Evolutionary conservation across 2,888 invertebrate genomes (phyloP).

Genomic region (Chelonus formosanus): DNA sequence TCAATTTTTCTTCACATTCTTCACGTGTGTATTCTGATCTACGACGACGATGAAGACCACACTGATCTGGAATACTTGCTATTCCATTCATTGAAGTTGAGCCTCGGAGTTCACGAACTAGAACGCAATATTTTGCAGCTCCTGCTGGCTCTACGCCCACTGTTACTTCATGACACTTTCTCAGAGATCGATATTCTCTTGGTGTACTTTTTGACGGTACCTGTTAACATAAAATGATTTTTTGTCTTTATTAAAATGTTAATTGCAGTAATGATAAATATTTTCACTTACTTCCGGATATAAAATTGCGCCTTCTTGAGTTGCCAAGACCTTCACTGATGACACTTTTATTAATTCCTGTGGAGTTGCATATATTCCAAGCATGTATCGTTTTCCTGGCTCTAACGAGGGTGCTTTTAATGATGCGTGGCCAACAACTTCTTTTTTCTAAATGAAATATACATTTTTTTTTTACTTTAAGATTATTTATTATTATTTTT

Average conservation of each 20-base stretch:
- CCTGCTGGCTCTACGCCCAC: conserved; percentile 56
- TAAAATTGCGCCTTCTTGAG: conserved; percentile 50
- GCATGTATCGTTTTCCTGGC: conserved; percentile 57
- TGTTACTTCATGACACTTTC: conserved; percentile 56
- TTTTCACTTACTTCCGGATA: conserved; percentile 52
- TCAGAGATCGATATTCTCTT: conserved; percentile 51
- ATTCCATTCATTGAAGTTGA: conserved; percentile 45
- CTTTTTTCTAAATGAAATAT: conserved; percentile 49
- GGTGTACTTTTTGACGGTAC: conserved; percentile 52
- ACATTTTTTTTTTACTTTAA: not conserved
- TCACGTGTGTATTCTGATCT: conserved; percentile 55
- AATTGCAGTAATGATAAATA: not conserved
- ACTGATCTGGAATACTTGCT: conserved; percentile 54
- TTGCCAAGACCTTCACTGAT: conserved; percentile 58
- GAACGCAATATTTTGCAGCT: conserved; percentile 55
- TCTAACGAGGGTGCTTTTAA: conserved; percentile 57
- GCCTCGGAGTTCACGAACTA: conserved; percentile 53
- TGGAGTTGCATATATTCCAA: conserved; percentile 58
- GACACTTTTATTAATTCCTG: conserved; percentile 56
- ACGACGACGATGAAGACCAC: conserved; percentile 53
- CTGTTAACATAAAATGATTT: conserved; percentile 35
- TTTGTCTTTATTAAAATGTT: too few species aligned
- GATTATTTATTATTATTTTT: not conserved
- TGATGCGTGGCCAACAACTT: conserved; percentile 55
- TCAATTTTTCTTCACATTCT: conserved; percentile 54